Evolutionary conservation across 2,113 vertebrate species (phyloP).

Genomic region (Sialia sialis): DNA sequence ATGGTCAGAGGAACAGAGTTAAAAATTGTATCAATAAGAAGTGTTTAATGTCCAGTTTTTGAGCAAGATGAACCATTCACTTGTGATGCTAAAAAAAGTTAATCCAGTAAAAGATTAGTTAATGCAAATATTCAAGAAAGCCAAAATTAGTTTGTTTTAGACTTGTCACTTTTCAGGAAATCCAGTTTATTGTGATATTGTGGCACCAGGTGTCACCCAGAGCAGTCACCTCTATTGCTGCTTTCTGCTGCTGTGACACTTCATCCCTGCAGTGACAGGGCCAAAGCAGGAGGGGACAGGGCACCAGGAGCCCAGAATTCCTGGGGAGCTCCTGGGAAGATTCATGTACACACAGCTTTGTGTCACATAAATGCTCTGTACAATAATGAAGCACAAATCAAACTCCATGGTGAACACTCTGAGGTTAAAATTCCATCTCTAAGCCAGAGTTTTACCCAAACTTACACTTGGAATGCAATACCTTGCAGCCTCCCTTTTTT

Average conservation of each 20-base stretch:
- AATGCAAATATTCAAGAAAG: neutral
- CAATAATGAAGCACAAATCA: neutral
- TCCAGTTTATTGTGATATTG: neutral
- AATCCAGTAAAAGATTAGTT: neutral
- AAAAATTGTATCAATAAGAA: neutral
- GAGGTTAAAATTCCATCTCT: neutral
- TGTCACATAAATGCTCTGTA: neutral
- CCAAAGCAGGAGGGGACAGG: neutral
- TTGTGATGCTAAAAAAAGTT: neutral
- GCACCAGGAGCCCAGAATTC: neutral
- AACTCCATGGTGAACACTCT: neutral
- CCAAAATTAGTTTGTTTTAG: neutral
- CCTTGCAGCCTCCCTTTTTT: neutral
- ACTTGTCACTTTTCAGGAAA: neutral
- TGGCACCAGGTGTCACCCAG: neutral
- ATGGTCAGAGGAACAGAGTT: neutral
- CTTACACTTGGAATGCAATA: fast-evolving
- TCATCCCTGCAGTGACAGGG: neutral
- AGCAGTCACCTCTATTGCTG: fast-evolving
- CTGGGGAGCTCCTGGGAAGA: neutral
- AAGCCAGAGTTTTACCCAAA: neutral
- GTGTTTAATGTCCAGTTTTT: neutral
- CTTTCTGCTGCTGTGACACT: neutral
- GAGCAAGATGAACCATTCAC: neutral
- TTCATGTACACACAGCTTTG: neutral